Conservation (phyloP, 1,140 invertebrate species). For the Papilio dardanus region DNA sequence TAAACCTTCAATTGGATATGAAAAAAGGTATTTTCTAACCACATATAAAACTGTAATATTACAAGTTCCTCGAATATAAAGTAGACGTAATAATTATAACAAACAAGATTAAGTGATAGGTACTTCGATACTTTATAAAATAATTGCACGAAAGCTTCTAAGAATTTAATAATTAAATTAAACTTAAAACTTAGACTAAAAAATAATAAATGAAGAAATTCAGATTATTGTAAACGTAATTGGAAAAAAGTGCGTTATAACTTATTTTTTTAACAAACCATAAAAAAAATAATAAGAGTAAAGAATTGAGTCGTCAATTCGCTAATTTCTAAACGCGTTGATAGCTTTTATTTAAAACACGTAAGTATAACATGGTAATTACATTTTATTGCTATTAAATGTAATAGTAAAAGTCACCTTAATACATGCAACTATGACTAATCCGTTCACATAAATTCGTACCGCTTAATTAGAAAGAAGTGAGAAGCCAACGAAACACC, state of each 20-base stretch:
- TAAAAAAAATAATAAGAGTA: neutral
- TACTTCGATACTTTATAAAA: neutral
- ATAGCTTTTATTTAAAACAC: neutral
- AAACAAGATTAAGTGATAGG: slow-evolving; percentile 12
- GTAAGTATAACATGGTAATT: neutral
- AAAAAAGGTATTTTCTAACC: slow-evolving; percentile 29
- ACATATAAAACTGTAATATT: neutral
- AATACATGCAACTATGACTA: slow-evolving; percentile 36
- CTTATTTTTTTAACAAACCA: neutral
- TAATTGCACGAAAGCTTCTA: neutral
- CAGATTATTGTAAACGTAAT: too few species aligned
- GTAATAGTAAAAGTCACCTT: slow-evolving; percentile 18
- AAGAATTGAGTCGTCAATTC: neutral
- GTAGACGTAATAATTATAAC: slow-evolving; percentile 20
- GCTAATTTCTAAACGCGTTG: neutral
- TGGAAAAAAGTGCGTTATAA: neutral
- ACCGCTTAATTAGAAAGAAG: slow-evolving; percentile 69
- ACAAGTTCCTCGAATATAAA: slow-evolving; percentile 5
- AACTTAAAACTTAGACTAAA: too few species aligned
- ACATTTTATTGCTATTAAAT: slow-evolving; percentile 27
- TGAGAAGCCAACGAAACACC: slow-evolving; percentile 75
- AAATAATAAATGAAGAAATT: too few species aligned
- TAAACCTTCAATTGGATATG: slow-evolving; percentile 27
- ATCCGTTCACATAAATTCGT: slow-evolving; percentile 47
- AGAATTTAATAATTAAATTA: neutral